Evolutionary conservation across 2,113 vertebrate species (phyloP).

Genomic region (Pithys albifrons): DNA sequence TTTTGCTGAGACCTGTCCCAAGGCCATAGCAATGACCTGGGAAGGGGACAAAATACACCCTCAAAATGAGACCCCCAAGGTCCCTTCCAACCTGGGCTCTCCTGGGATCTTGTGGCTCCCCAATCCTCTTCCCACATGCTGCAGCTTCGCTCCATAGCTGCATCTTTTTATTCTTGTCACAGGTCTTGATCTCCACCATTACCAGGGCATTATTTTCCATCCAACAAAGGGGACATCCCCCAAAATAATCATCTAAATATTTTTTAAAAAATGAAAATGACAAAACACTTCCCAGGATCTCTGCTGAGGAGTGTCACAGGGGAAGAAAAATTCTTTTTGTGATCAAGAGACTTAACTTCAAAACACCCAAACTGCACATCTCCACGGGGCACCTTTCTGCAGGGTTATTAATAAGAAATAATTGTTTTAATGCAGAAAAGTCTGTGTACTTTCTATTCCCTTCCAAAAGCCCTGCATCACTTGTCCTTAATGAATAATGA

Average conservation of each 20-base stretch:
- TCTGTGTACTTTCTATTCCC: background rate
- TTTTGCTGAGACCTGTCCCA: background rate
- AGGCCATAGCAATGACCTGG: background rate
- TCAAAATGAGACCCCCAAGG: background rate
- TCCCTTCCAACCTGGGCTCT: background rate
- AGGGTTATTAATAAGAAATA: constrained; percentile 49
- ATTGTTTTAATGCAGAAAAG: constrained; percentile 48
- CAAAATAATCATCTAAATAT: background rate
- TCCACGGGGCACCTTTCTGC: background rate
- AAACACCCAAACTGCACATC: constrained; percentile 21
- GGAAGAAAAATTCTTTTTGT: background rate
- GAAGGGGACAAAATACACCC: background rate
- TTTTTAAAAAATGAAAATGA: background rate
- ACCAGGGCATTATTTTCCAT: background rate
- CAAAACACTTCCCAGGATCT: background rate
- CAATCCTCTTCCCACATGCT: background rate
- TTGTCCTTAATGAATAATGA: constrained; percentile 63
- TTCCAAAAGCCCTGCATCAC: background rate
- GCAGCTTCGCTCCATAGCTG: background rate
- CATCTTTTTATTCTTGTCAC: background rate
- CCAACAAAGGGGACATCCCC: background rate
- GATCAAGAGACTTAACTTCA: constrained; percentile 33
- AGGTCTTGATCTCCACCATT: background rate
- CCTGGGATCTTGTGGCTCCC: background rate
- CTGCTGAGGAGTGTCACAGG: background rate